These are phyloP conservation scores for Pocota personata DNA, from an alignment of 2,888 invertebrate species.

Conservation along the genomic window DNA sequence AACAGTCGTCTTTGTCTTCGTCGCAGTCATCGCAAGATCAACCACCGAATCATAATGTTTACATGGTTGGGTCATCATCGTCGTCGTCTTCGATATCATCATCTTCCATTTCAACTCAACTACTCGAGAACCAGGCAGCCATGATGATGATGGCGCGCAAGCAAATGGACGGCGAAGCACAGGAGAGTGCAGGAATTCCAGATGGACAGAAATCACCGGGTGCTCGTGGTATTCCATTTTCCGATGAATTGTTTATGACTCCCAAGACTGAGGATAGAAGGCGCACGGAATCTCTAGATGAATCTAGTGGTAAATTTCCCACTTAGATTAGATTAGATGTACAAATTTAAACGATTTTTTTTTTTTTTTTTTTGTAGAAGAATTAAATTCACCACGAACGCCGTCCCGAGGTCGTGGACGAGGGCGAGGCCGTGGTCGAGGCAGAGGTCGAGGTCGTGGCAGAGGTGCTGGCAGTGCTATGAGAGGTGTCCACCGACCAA, in stretches of 20 bases:
- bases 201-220: slow-evolving; percentile 19
- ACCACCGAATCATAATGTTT: slow-evolving; percentile 42
- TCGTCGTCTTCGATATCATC: slow-evolving; percentile 62
- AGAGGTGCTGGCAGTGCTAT: slow-evolving; percentile 78
- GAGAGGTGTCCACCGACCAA: slow-evolving; percentile 78
- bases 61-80: slow-evolving; percentile 47
- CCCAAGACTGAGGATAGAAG: slow-evolving; percentile 63
- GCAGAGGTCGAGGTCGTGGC: slow-evolving; percentile 80
- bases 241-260: slow-evolving; percentile 61
- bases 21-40: slow-evolving; percentile 57
- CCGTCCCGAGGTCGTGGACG: slow-evolving; percentile 75
- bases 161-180: not conserved
- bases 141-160: slow-evolving; percentile 9
- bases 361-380: slow-evolving; percentile 40
- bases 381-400: slow-evolving; percentile 40
- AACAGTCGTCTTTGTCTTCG: slow-evolving; percentile 55
- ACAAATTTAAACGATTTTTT: not conserved
- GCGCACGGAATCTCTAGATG: slow-evolving; percentile 59
- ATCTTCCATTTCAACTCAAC: slow-evolving; percentile 47
- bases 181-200: not conserved
- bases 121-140: slow-evolving; percentile 18
- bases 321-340: not conserved
- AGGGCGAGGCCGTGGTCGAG: slow-evolving; percentile 77
- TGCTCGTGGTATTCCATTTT: slow-evolving; percentile 23
- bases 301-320: slow-evolving; percentile 52